Base-by-base conservation (phyloP, 2,888 invertebrate species). In the Tetramorium bicarinatum region DNA sequence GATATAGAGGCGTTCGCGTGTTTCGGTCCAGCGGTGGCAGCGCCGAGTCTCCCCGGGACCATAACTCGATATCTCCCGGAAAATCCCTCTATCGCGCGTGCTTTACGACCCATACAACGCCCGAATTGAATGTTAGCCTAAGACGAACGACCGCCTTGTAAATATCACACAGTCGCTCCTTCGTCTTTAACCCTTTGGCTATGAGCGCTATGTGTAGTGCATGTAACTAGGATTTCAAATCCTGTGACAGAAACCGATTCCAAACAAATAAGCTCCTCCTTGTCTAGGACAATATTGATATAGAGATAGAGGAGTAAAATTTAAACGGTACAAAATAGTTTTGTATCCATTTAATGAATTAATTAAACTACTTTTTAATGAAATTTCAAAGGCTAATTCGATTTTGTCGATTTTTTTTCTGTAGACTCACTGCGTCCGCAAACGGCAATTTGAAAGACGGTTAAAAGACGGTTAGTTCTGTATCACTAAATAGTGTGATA, bases 31-130 rank as follows among this genome's bases (percentile, higher is more conserved):
- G 79, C 69, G 47, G 44, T 47, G 18, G 64, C 64, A 18, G 76
- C 66, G 38, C 29, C 18, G 29, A 41, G 72, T 80, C 72, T 80
- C 59, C 13, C 18, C 34, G 79, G 71, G 59, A 72, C 72, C 79
- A 80, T 80, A 80, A 80, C 59, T 80, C 79, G 79, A 80, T 80
- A 80, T 61, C 72, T 71, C 47, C 47, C 38, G 25, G 72, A 80
- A 80, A 80, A 80, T 80, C 72, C 79, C 47, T 72, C 59, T 38
- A 38, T 72, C 72, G 47, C 66, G 25, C 66, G n/a, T 80, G 79
- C 59, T 80, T 80, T 80, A 72, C 59, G 61, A 34, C 38, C 25
- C 18, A n/a, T 72, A 80, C 49, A 49, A 49, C 47, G n/a, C 59
- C 25, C 79, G 47, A 72, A 80, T 80, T 80, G 47, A 79, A 79